Evolutionary conservation across 2,113 vertebrate genomes (phyloP), one percentile per base, ranked within the genome.

Genomic region (Anhinga rufa): DNA sequence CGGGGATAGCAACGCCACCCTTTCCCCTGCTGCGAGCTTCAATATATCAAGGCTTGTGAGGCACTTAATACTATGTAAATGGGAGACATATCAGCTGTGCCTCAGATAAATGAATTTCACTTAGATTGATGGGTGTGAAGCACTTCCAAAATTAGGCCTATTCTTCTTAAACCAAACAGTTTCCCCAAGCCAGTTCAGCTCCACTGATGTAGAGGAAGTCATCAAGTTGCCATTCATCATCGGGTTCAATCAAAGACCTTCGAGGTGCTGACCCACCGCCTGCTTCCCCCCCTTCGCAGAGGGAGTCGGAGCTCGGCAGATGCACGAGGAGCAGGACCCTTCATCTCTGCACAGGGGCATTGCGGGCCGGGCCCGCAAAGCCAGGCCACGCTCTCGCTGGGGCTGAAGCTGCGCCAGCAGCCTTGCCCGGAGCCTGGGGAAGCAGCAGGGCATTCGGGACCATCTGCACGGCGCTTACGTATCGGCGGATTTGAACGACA

Each of bases 151-250:
- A 96, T 96, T 96, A 96, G 93, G 88, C 93, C 92, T 92, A 96
- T 95, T 94, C 95, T 97, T 95, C 92, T 96, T 97, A 96, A 94
- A 96, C 94, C 96, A 96, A 96, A 95, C 96, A 94, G 95, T 97
- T 97, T 97, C 93, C 93, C 90, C 96, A 93, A 96, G 96, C 93
- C 93, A 81, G 96, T 96, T 96, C 93, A 68, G 95, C 96, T 97
- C 96, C 92, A 71, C 42, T 93, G 95, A 96, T 76, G 94, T 79
- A 95, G 93, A 92, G 95, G 95, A 96, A 96, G 93, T 96, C 96
- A 96, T 97, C 96, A 96, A 94, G 91, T 55, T 87, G 94, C 74
- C 31, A 97, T 97, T 97, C 93, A 97, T 97, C 95, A 95, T 9
- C 22, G 10, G 68, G 88, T 77, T 93, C 95, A 88, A 60, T 77